Evolutionary conservation across 1,140 invertebrate genomes (phyloP).

Genomic region (Homalodisca vitripennis): DNA sequence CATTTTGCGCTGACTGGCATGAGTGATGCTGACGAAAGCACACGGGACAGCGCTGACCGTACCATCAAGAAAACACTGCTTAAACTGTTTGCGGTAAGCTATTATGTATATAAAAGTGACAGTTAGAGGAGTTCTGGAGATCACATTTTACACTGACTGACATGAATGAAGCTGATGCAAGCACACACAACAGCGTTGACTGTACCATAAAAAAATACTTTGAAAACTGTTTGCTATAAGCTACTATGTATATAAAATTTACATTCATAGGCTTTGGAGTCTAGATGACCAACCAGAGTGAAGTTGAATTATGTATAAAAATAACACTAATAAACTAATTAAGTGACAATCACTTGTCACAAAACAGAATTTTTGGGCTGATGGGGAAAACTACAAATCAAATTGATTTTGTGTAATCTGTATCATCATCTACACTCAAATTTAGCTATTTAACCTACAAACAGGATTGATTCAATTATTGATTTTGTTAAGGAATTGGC

Average conservation of each 20-base stretch:
- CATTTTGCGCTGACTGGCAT: constrained; percentile 37
- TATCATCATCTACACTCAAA: too few species aligned
- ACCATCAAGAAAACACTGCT: constrained; percentile 74
- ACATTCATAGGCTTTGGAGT: constrained; percentile 69
- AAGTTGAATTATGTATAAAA: constrained; percentile 26
- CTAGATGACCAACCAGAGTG: constrained; percentile 43
- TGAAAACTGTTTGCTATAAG: constrained; percentile 88
- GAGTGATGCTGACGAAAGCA: constrained; percentile 38
- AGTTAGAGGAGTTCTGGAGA: constrained; percentile 71
- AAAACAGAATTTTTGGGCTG: too few species aligned
- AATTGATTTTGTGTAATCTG: too few species aligned
- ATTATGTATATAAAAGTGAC: constrained; percentile 60
- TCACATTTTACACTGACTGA: constrained; percentile 45
- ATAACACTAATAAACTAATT: not conserved
- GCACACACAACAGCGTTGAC: constrained; percentile 57
- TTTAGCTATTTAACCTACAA: too few species aligned
- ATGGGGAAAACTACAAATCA: too few species aligned
- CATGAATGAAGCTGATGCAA: constrained; percentile 38
- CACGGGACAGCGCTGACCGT: constrained; percentile 61
- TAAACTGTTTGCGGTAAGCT: constrained; percentile 83
- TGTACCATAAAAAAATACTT: constrained; percentile 69
- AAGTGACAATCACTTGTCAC: not conserved
- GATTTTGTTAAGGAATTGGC: too few species aligned
- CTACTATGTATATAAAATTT: constrained; percentile 60
- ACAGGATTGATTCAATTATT: too few species aligned